phyloP scores from a whole-genome alignment of 2,797 vertebrate species.

The Coregonus suidteri region DNA sequence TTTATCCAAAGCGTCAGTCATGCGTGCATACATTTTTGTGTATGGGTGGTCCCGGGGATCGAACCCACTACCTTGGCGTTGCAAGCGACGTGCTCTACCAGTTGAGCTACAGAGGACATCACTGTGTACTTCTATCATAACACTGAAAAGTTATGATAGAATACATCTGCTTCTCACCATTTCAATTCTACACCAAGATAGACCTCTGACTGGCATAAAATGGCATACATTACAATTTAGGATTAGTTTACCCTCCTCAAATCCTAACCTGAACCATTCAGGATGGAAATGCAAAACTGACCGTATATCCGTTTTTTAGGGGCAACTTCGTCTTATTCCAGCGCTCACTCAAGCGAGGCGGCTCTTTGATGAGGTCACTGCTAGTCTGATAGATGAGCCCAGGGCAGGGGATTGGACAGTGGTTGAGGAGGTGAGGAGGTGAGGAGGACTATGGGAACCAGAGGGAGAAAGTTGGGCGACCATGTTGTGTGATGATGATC shows the following conservation, averaged over 20 bases:
- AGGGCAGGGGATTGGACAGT: constrained; percentile 68
- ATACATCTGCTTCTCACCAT: neutral
- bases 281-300: constrained; percentile 45
- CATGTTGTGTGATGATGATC: constrained; percentile 68
- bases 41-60: too few species aligned
- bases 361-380: constrained; percentile 76
- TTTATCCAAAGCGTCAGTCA: too few species aligned
- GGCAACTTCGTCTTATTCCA: constrained; percentile 62
- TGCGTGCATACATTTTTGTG: too few species aligned
- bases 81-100: too few species aligned
- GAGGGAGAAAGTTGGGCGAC: constrained; percentile 65
- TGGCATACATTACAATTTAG: neutral
- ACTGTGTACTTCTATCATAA: neutral
- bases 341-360: constrained; percentile 68
- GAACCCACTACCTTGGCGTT: too few species aligned
- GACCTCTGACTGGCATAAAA: neutral
- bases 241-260: neutral
- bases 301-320: constrained; percentile 48
- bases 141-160: neutral
- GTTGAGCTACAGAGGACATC: too few species aligned
- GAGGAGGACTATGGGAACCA: constrained; percentile 75
- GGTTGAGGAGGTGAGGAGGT: constrained; percentile 54
- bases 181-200: neutral
- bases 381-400: constrained; percentile 78
- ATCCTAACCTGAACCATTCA: too few species aligned